phyloP scores from a whole-genome alignment of 2,888 invertebrate species.

The Meandrusa payeni region DNA sequence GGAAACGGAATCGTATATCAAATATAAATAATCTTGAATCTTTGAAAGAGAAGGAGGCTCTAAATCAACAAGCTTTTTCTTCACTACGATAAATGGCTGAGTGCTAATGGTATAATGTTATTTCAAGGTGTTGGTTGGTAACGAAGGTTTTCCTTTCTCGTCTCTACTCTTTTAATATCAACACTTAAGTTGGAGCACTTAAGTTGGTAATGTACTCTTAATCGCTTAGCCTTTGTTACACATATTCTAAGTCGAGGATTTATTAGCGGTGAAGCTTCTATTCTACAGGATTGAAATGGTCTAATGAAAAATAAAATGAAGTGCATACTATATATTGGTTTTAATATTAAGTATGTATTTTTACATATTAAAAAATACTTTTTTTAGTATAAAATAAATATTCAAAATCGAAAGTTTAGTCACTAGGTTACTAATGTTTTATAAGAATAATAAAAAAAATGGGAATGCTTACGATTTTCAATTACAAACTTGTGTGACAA shows the following conservation, averaged over 20 bases:
- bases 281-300: no score
- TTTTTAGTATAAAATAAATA: no score
- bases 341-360: no score
- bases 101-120: constrained; percentile 63
- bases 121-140: constrained; percentile 43
- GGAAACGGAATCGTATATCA: not conserved
- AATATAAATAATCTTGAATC: constrained; percentile 1
- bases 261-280: no score
- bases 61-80: constrained; percentile 60
- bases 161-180: constrained; percentile 19
- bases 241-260: constrained; percentile 3
- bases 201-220: constrained; percentile 11
- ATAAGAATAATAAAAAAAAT: no score
- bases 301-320: no score
- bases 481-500: no score
- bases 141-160: constrained; percentile 28
- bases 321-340: no score
- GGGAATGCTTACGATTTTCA: no score
- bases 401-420: no score
- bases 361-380: no score
- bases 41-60: constrained; percentile 30
- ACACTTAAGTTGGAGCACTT: constrained; percentile 12
- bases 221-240: constrained; percentile 10
- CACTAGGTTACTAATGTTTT: no score
- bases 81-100: constrained; percentile 45